These are phyloP conservation scores for Nothoprocta pentlandii DNA, from an alignment of 2,113 vertebrate genomes.

Conservation along the genomic window DNA sequence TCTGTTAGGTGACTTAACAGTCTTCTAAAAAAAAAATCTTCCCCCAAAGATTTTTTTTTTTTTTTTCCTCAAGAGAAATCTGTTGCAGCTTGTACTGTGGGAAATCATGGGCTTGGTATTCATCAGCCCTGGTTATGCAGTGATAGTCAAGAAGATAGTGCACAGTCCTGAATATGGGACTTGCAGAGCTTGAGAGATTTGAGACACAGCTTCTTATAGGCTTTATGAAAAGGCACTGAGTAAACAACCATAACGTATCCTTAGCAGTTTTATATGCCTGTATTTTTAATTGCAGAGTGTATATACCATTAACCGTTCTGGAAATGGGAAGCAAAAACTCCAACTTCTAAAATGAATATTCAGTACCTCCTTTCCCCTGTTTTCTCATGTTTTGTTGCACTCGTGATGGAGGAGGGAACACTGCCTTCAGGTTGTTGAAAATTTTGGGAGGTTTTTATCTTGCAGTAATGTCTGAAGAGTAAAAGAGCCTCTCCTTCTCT, in stretches of 20 bases:
- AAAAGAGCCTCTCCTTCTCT: neutral
- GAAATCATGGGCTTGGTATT: neutral
- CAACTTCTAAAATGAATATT: neutral
- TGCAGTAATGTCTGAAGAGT: neutral
- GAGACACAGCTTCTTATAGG: neutral
- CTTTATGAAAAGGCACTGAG: too few relatives aligned
- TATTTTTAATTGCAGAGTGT: neutral
- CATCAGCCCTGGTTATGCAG: neutral
- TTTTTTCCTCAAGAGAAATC: neutral
- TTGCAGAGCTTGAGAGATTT: neutral
- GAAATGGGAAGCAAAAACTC: neutral
- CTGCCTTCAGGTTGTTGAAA: neutral
- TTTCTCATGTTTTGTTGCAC: neutral
- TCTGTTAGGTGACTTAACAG: neutral
- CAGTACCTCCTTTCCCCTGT: neutral
- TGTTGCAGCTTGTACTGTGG: neutral
- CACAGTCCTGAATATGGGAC: neutral
- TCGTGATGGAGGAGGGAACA: neutral
- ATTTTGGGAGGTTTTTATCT: neutral
- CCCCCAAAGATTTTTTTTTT: neutral
- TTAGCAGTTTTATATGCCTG: neutral
- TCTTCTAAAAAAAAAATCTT: neutral
- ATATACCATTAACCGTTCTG: neutral
- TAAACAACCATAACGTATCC: neutral
- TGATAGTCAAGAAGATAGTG: neutral